A percentile compares a stretch with the other conserved stretches of the same genome.
phyloP scores from a whole-genome alignment of 1,140 invertebrate genomes.

The Pogonomyrmex barbatus region DNA sequence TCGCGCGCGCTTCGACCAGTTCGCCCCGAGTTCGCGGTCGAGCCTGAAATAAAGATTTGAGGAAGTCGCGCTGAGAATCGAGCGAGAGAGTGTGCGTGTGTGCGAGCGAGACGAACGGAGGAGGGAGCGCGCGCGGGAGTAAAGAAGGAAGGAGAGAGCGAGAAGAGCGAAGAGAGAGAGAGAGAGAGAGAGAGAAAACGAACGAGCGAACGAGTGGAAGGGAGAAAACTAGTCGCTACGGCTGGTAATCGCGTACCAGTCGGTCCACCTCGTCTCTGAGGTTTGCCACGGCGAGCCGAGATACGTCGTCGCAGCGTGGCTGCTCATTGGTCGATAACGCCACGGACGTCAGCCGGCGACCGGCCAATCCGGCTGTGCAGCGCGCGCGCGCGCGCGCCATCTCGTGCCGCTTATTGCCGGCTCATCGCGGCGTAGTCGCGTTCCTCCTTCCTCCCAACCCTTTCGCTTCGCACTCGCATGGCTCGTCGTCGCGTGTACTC shows the following conservation, averaged over 20 bases:
- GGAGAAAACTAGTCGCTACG: conserved; percentile 53
- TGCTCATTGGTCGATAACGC: conserved; percentile 79
- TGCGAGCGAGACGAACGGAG: conserved; percentile 32
- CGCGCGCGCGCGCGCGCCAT: conserved; percentile 64
- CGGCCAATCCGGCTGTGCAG: conserved; percentile 66
- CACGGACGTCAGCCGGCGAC: conserved; percentile 78
- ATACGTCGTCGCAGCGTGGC: conserved; percentile 58
- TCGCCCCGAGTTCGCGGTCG: conserved; percentile 78
- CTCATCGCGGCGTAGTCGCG: conserved; percentile 13
- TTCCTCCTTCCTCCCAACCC: not conserved
- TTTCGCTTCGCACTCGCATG: conserved; percentile 5
- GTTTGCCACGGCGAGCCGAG: conserved; percentile 66
- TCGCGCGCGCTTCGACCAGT: conserved; percentile 78
- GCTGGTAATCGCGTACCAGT: conserved; percentile 75
- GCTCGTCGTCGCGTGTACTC: conserved; percentile 27
- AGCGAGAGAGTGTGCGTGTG: conserved; percentile 17
- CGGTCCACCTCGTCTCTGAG: conserved; percentile 76
- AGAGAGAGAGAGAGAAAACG: conserved; percentile 39
- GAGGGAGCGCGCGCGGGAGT: not conserved
- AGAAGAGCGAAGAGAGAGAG: conserved; percentile 48
- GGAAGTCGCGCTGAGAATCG: conserved; percentile 75
- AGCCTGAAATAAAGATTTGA: conserved; percentile 81
- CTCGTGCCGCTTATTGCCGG: conserved; percentile 13
- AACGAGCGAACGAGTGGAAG: conserved; percentile 14
- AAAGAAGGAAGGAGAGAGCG: not conserved